Base-by-base conservation (phyloP, 2,888 invertebrate genomes). In the Drosophila austrosaltans region DNA sequence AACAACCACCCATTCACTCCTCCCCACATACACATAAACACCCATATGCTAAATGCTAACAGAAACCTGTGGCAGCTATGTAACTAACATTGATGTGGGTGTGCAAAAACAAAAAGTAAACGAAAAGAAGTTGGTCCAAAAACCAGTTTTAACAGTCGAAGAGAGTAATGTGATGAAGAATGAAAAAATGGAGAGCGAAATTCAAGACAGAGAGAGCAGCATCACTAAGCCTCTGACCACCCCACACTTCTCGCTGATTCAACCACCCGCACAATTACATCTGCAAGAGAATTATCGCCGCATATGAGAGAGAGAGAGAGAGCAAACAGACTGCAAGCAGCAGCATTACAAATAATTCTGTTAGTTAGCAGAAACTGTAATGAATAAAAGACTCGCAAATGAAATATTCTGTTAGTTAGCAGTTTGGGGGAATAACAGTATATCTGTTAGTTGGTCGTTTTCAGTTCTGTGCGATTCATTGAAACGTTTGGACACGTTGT, bases 381-480 rank as follows among this genome's bases (percentile, higher is more conserved):
- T 44, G 20, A 44, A 44, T 44, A 48, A 48, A 48, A 48, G 20
- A 48, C 48, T 25, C 22, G 48, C 48, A 48, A 48, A 48, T 48
- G 48, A 12, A 25, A 48, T 12, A 12, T 25, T 22, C 48, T 48
- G 48, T 48, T 48, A 25, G 22, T 48, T 48, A 48, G 25, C 48
- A 25, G 22, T 25, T 25, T 25, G 22, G 22, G 48, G 48, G 48
- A 48, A 48, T 48, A 48, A 25, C 48, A 25, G 48, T 22, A 48
- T 48, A 4, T 40, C 72, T 58, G 62, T 64, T 76, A 75, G 70
- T 25, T 12, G 56, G 68, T 12, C 79, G 75, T 81, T 76, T 76
- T 85, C 81, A 91, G 91, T 91, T 91, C 90, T 91, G 80, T 91
- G 89, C 89, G 87, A 88, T 88, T 90, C 91, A 88, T 91, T 91